Conservation (phyloP, 1,140 invertebrate genomes). For the Polypedilum pembai region DNA sequence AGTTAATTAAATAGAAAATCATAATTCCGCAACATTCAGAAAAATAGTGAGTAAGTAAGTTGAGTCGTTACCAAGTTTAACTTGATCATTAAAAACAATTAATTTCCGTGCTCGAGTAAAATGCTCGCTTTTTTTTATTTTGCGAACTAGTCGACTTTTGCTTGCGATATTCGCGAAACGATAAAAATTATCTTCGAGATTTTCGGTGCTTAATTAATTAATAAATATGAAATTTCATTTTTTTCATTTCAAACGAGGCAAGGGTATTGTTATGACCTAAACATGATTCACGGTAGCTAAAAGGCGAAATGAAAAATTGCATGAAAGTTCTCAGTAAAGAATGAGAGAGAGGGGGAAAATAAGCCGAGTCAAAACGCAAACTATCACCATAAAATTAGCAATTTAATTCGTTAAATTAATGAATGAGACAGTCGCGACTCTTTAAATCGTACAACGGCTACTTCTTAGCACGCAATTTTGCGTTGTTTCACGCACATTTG, state of each 20-base stretch:
- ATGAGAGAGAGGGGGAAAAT: not conserved
- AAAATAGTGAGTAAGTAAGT: not conserved
- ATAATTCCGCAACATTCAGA: not conserved
- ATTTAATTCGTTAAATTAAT: conserved; percentile 23
- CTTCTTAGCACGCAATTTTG: not conserved
- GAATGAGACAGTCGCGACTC: conserved; percentile 27
- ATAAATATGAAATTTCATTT: not conserved
- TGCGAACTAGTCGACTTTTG: not conserved
- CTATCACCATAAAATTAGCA: conserved; percentile 27
- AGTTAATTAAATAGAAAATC: conserved; percentile 8
- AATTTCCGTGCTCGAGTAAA: conserved; percentile 10
- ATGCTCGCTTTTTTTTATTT: not conserved
- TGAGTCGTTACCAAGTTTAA: not conserved
- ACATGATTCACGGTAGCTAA: not conserved
- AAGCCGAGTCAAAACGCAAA: not conserved
- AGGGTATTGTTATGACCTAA: conserved; percentile 1
- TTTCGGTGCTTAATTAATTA: not conserved
- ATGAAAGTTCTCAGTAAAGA: conserved; percentile 8
- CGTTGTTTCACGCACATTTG: not conserved
- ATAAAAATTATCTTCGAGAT: not conserved
- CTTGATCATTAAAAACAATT: conserved; percentile 27
- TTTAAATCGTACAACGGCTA: not conserved
- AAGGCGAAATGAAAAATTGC: conserved; percentile 20
- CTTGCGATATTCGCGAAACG: not conserved
- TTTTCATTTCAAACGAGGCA: not conserved